Evolutionary conservation across 2,888 invertebrate species (phyloP).

Genomic region (Dynastes grantii): DNA sequence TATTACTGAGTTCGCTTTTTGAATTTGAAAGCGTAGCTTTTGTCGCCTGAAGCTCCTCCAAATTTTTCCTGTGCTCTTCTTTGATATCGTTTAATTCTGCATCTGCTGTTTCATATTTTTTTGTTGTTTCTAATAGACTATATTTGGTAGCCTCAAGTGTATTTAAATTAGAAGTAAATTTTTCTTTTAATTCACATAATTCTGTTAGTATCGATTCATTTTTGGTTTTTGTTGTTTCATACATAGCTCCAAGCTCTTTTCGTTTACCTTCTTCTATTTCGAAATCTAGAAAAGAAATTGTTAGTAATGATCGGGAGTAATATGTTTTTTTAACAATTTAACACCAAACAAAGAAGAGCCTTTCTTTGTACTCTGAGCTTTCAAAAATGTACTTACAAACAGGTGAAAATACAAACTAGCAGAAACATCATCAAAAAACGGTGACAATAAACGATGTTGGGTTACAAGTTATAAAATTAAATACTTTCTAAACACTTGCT

Average conservation of each 20-base stretch:
- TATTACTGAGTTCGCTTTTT: not conserved
- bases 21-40: not conserved
- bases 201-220: not conserved
- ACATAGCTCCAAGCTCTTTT: not conserved
- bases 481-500: too few relatives aligned
- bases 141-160: not conserved
- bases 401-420: too few relatives aligned
- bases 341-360: too few relatives aligned
- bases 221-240: not conserved
- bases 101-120: not conserved
- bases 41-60: not conserved
- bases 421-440: too few relatives aligned
- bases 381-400: too few relatives aligned
- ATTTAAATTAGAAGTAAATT: not conserved
- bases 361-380: too few relatives aligned
- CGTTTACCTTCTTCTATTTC: not conserved
- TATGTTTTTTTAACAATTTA: too few relatives aligned
- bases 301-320: too few relatives aligned
- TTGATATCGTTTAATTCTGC: not conserved
- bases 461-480: too few relatives aligned
- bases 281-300: not conserved
- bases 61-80: not conserved
- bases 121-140: not conserved
- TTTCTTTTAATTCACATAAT: conserved; percentile 6
- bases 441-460: too few relatives aligned